phyloP scores from a whole-genome alignment of 2,888 invertebrate species.

The Mechanitis messenoides region DNA sequence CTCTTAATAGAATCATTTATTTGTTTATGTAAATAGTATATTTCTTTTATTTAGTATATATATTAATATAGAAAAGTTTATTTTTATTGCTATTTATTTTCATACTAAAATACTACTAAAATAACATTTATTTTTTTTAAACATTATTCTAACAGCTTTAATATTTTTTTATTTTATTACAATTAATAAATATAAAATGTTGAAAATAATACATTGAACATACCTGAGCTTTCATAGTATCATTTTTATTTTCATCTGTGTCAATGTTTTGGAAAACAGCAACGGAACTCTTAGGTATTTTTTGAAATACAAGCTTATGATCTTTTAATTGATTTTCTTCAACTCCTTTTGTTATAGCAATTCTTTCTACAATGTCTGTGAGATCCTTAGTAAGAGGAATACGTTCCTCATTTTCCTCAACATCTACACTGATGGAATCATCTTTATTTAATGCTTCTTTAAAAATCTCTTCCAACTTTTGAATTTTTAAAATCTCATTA shows the following conservation, averaged over 20 bases:
- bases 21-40: too few relatives aligned
- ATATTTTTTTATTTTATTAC: too few relatives aligned
- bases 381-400: constrained; percentile 73
- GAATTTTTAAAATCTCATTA: constrained; percentile 67
- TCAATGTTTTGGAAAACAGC: constrained; percentile 81
- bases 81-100: too few relatives aligned
- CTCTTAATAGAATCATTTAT: too few relatives aligned
- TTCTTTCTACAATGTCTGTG: constrained; percentile 73
- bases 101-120: too few relatives aligned
- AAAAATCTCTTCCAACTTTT: constrained; percentile 65
- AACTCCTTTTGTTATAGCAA: constrained; percentile 54
- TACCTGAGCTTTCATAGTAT: constrained; percentile 79
- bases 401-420: constrained; percentile 45
- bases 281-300: constrained; percentile 75
- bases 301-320: constrained; percentile 61
- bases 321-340: constrained; percentile 36
- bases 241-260: constrained; percentile 43
- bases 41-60: too few relatives aligned
- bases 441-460: constrained; percentile 53
- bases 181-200: too few relatives aligned
- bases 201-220: too few relatives aligned
- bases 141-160: too few relatives aligned
- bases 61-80: too few relatives aligned
- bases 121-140: too few relatives aligned
- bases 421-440: constrained; percentile 31